These are phyloP conservation scores for Sebastolobus alascanus DNA, from an alignment of 2,797 vertebrate genomes.

Conservation along the genomic window DNA sequence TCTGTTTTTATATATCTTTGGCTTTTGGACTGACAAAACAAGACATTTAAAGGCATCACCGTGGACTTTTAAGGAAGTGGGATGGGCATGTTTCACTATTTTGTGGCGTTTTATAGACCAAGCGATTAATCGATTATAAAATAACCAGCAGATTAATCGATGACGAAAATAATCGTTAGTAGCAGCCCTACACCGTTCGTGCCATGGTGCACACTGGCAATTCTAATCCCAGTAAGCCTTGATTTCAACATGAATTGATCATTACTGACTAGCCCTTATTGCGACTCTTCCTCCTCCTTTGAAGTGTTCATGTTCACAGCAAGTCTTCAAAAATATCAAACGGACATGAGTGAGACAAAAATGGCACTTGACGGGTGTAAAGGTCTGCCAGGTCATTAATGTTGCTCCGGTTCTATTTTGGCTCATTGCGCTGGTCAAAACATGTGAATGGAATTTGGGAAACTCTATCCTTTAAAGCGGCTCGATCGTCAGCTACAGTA, in stretches of 20 bases:
- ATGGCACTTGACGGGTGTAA: slow-evolving; percentile 1
- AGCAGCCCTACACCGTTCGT: background rate
- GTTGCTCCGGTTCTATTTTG: slow-evolving; percentile 37
- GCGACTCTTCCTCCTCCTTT: background rate
- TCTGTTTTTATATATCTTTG: too few relatives aligned
- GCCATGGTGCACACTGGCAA: background rate
- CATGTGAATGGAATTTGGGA: slow-evolving; percentile 25
- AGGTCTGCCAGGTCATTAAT: slow-evolving; percentile 21
- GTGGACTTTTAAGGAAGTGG: too few relatives aligned
- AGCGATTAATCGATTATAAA: too few relatives aligned
- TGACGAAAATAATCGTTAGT: too few relatives aligned
- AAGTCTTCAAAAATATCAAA: slow-evolving; percentile 20
- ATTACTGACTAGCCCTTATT: background rate
- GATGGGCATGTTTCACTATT: too few relatives aligned
- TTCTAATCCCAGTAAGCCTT: background rate
- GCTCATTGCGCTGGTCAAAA: slow-evolving; percentile 17
- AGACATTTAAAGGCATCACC: too few relatives aligned
- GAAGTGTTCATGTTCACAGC: slow-evolving; percentile 7
- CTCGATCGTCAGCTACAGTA: slow-evolving; percentile 21
- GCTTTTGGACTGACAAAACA: too few relatives aligned
- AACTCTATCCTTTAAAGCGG: slow-evolving; percentile 30
- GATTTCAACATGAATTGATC: slow-evolving; percentile 7
- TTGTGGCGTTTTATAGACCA: too few relatives aligned
- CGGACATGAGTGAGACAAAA: slow-evolving; percentile 3
- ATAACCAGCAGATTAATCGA: too few relatives aligned